Percentiles rank a stretch among this genome's conserved stretches.
Conservation (phyloP, 2,797 vertebrate species). For the Crocidura indochinensis region DNA sequence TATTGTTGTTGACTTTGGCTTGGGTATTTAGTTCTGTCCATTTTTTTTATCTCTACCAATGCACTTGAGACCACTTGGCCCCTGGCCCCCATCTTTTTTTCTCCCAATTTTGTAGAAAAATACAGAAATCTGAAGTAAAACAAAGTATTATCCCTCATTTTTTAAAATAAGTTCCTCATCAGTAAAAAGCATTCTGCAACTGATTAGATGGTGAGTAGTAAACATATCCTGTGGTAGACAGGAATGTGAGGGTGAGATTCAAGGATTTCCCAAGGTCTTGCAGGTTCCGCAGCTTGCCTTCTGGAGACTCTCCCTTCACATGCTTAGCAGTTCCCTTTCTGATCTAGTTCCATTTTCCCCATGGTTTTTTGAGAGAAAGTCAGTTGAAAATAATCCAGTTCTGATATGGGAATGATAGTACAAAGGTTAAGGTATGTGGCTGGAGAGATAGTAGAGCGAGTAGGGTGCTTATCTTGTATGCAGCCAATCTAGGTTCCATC, state of each 20-base stretch:
- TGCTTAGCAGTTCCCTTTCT: background rate
- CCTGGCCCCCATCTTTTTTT: too few relatives aligned
- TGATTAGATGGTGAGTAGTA: background rate
- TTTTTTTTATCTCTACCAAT: too few relatives aligned
- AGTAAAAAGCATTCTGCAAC: background rate
- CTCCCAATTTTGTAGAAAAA: too few relatives aligned
- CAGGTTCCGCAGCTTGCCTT: conserved; percentile 23
- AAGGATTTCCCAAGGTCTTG: conserved; percentile 20
- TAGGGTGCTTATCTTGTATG: too few relatives aligned
- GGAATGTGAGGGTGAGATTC: background rate
- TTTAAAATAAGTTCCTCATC: background rate
- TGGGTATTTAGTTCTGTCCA: too few relatives aligned
- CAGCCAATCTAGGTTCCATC: too few relatives aligned
- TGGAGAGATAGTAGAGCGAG: too few relatives aligned
- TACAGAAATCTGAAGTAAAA: too few relatives aligned
- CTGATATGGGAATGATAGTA: background rate
- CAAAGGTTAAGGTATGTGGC: too few relatives aligned
- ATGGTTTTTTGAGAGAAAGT: background rate
- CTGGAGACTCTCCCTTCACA: background rate
- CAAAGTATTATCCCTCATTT: too few relatives aligned
- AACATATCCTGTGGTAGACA: background rate
- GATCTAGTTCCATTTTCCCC: background rate
- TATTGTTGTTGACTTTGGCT: too few relatives aligned
- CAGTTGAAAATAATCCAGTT: background rate
- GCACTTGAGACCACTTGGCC: too few relatives aligned